Evolutionary conservation across 2,113 vertebrate species (phyloP).

Genomic region (Urocitellus parryii): DNA sequence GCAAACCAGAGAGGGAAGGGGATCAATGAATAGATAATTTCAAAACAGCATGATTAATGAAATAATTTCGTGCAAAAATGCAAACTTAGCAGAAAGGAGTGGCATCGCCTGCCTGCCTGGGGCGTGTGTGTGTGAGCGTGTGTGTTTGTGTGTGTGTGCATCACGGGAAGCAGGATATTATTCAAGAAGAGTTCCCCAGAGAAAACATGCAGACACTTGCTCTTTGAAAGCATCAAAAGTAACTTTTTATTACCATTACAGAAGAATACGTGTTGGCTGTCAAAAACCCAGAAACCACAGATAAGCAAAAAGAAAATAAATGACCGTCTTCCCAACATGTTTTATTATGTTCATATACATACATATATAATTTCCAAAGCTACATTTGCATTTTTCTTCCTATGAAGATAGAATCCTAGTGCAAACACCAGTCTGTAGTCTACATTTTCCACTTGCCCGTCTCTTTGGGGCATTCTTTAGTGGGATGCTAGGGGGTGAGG

Average conservation of each 20-base stretch:
- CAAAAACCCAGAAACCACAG: slow-evolving; percentile 61
- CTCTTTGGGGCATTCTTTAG: not conserved
- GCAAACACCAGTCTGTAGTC: not conserved
- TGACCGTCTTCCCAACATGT: not conserved
- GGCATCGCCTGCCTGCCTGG: not conserved
- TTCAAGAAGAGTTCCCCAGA: not conserved
- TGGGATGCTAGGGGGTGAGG: not conserved
- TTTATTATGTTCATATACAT: not conserved
- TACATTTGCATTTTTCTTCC: not conserved
- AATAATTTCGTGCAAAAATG: not conserved
- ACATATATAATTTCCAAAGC: not conserved
- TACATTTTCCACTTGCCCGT: not conserved
- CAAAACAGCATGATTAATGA: not conserved
- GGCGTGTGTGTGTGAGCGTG: not conserved
- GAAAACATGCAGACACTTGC: slow-evolving; percentile 41
- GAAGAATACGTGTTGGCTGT: slow-evolving; percentile 60
- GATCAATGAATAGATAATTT: not conserved
- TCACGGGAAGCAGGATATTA: not conserved
- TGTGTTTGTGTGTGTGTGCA: too few relatives aligned
- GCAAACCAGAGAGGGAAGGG: not conserved
- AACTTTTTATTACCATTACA: slow-evolving; percentile 52
- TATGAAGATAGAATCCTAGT: not conserved
- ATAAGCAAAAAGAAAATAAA: slow-evolving; percentile 63
- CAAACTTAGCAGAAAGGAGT: not conserved
- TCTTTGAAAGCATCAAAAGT: slow-evolving; percentile 20